Percentiles rank a stretch among this genome's conserved stretches.
Conservation (phyloP, 2,888 invertebrate species). For the Leucozona laternaria region DNA sequence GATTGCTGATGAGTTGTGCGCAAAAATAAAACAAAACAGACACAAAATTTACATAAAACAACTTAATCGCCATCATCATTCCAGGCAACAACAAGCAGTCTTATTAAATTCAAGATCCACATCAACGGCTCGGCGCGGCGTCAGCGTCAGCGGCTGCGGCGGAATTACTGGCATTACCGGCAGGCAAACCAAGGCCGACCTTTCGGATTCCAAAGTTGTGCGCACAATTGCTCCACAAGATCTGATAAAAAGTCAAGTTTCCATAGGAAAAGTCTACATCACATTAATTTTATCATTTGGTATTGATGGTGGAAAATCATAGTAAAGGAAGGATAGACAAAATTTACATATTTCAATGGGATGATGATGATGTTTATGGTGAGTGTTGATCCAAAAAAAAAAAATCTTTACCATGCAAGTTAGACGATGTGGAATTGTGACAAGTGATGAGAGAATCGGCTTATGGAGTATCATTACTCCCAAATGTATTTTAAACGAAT, state of each 20-base stretch:
- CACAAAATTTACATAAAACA: slow-evolving; percentile 68
- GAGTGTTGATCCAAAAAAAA: slow-evolving; percentile 6
- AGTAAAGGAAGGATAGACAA: slow-evolving; percentile 28
- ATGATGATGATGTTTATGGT: slow-evolving; percentile 27
- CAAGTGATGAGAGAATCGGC: not conserved
- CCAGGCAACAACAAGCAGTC: slow-evolving; percentile 26
- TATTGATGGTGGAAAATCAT: slow-evolving; percentile 28
- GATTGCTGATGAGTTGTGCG: slow-evolving; percentile 27
- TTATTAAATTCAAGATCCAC: slow-evolving; percentile 58
- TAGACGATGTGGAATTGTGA: not conserved
- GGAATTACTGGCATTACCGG: slow-evolving; percentile 37
- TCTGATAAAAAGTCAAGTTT: slow-evolving; percentile 63
- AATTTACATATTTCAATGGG: slow-evolving; percentile 65
- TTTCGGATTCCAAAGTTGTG: slow-evolving; percentile 58
- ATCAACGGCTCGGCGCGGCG: slow-evolving; percentile 24
- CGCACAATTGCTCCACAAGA: slow-evolving; percentile 67
- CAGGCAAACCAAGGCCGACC: slow-evolving; percentile 66
- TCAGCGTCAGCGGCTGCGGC: not conserved
- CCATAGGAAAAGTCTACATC: slow-evolving; percentile 46
- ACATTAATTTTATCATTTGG: not conserved
- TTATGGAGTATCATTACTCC: not conserved
- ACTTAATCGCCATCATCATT: slow-evolving; percentile 65
- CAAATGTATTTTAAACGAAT: not conserved
- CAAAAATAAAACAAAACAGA: slow-evolving; percentile 26
- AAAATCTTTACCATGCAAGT: not conserved